Percentiles rank a stretch among this genome's conserved stretches.
These are phyloP conservation scores for Miltochrista miniata DNA, from an alignment of 2,888 invertebrate species.

Conservation along the genomic window DNA sequence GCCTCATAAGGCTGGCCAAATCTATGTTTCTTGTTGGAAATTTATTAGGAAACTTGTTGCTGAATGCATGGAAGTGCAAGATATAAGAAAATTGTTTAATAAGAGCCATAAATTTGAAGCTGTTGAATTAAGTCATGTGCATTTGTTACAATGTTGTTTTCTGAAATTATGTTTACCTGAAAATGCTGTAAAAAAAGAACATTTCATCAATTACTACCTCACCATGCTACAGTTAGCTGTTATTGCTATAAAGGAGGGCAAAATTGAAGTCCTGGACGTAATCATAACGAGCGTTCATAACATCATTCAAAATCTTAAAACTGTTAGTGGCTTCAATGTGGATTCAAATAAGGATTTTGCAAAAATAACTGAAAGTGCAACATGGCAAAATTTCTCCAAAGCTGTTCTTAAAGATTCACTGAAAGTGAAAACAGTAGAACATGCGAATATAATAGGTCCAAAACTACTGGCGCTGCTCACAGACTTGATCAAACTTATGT, in stretches of 20 bases:
- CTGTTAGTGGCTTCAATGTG: slow-evolving; percentile 45
- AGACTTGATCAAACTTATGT: slow-evolving; percentile 82
- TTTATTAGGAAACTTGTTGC: slow-evolving; percentile 85
- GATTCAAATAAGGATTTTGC: slow-evolving; percentile 59
- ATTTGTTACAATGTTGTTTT: slow-evolving; percentile 81
- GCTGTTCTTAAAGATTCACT: slow-evolving; percentile 87
- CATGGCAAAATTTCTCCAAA: slow-evolving; percentile 85
- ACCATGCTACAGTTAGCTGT: slow-evolving; percentile 81
- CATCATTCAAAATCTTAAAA: slow-evolving; percentile 58
- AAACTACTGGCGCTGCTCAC: slow-evolving; percentile 82
- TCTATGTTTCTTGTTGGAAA: slow-evolving; percentile 84
- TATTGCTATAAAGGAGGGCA: slow-evolving; percentile 73
- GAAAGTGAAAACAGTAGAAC: slow-evolving; percentile 65
- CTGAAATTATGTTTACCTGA: slow-evolving; percentile 70
- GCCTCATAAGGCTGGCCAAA: slow-evolving; percentile 87
- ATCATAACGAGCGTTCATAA: slow-evolving; percentile 57
- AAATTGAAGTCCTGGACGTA: slow-evolving; percentile 45
- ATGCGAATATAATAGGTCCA: slow-evolving; percentile 63
- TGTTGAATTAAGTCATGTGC: slow-evolving; percentile 82
- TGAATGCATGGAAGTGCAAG: slow-evolving; percentile 82
- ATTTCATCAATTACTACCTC: slow-evolving; percentile 79
- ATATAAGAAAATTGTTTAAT: slow-evolving; percentile 70
- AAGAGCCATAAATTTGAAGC: slow-evolving; percentile 86
- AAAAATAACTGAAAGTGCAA: slow-evolving; percentile 69
- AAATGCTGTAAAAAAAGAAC: slow-evolving; percentile 59